phyloP scores from a whole-genome alignment of 2,888 invertebrate genomes.

The Kryphioiulus occultus region DNA sequence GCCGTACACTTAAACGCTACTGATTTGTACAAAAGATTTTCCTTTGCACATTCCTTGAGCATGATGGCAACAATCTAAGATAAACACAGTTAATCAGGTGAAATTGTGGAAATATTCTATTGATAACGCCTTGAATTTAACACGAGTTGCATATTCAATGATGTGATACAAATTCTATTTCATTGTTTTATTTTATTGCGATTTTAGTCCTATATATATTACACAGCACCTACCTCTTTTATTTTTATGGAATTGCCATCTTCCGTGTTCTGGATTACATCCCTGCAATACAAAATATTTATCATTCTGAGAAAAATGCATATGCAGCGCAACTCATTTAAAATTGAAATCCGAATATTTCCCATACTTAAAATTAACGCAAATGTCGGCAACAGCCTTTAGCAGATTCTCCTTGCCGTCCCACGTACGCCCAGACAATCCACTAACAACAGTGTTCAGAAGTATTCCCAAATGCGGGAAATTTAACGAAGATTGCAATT shows the following conservation, averaged over 20 bases:
- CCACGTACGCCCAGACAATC: conserved; percentile 84
- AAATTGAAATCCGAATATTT: neutral
- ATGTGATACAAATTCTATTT: too few species aligned
- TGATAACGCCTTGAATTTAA: too few species aligned
- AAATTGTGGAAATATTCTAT: too few species aligned
- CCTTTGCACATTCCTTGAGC: conserved; percentile 81
- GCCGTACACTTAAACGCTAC: conserved; percentile 77
- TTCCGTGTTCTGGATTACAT: neutral
- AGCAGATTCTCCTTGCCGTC: conserved; percentile 86
- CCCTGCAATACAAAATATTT: neutral
- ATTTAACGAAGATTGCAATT: conserved; percentile 72
- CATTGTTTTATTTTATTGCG: too few species aligned
- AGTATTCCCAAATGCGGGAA: conserved; percentile 67
- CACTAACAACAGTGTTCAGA: conserved; percentile 72
- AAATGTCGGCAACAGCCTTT: conserved; percentile 78
- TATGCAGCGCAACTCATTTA: neutral
- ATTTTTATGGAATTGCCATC: neutral
- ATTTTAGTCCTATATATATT: too few species aligned
- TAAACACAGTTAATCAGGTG: neutral
- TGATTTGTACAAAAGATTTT: conserved; percentile 77
- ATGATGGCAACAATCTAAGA: conserved; percentile 69
- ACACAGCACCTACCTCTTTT: neutral
- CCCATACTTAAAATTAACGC: conserved; percentile 70
- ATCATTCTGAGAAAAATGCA: neutral
- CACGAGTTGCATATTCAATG: too few species aligned